Base-by-base conservation (phyloP, 1,140 invertebrate species). In the Anastatus disparis region DNA sequence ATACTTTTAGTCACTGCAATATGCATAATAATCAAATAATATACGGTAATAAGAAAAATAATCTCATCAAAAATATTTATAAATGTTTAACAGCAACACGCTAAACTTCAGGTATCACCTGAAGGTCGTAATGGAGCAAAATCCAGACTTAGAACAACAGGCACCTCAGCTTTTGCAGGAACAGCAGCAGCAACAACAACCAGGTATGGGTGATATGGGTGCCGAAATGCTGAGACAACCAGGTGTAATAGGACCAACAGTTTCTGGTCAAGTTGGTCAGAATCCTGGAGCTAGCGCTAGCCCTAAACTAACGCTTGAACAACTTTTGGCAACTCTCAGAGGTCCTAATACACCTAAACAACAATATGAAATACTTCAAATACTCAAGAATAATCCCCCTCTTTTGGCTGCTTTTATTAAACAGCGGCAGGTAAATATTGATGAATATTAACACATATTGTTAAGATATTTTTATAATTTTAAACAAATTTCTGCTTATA, bases 321-420 rank as follows among this genome's bases (percentile, higher is more conserved):
- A 97, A 81, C 89, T 98, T 15, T 91, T 98, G 89, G 90, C 93
- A 63, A 96, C 95, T 42, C 87, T 98, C 27, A 92, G 94, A 76
- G 95, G 93, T 77, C 95, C 95, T 15, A 92, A 91, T 67, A 93
- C 93, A 17, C 94, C 93, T 53, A 95, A 97, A 77, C 95, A 97
- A 79, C 96, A 98, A 78, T 91, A 94, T 78, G 94, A 97, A 86
- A 95, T 98, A 58, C 87, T 98, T 27, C 91, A 93, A 75, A 97
- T 99, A 77, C 90, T 99, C 50, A 97, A 97, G 84, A 93, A 92
- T 52, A 97, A 98, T 88, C 97, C 97, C 50, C 95, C 95, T 70
- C 88, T 99, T 12, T 98, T 98, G 96, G 96, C 97, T 63, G 95
- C 96, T 55, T 97, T 98, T 80, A 96, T 99, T 62, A 97, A 97